phyloP scores from a whole-genome alignment of 2,888 invertebrate genomes.

The Latrodectus hesperus region DNA sequence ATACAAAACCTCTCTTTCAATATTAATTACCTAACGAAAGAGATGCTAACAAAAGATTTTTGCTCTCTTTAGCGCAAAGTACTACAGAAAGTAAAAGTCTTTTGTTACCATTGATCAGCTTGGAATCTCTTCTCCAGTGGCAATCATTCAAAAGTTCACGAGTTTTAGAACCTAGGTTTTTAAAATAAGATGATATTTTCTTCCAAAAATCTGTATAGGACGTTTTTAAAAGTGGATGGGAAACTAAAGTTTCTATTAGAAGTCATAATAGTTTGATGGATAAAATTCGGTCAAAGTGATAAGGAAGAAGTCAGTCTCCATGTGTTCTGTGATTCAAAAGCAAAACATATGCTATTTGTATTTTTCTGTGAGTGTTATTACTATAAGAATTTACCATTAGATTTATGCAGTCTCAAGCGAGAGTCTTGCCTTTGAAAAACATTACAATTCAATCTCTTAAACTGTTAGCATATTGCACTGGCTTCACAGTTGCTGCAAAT shows the following conservation, averaged over 20 bases:
- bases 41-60: neutral
- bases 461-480: conserved; percentile 4
- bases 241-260: neutral
- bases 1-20: neutral
- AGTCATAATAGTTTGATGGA: neutral
- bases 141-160: conserved; percentile 3
- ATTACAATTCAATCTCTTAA: neutral
- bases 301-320: neutral
- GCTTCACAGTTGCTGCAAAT: neutral
- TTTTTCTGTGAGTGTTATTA: conserved; percentile 1
- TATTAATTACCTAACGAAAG: no score
- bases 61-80: neutral
- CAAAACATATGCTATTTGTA: conserved; percentile 6
- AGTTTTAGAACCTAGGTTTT: neutral
- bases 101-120: conserved; percentile 8
- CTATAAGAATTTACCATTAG: neutral
- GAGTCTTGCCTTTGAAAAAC: neutral
- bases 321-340: conserved; percentile 17
- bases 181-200: conserved; percentile 5
- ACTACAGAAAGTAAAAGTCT: no score
- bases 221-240: neutral
- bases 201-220: neutral
- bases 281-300: neutral
- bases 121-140: neutral
- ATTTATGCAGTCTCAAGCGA: neutral